phyloP scores from a whole-genome alignment of 2,797 vertebrate genomes.

The Cottoperca gobio region DNA sequence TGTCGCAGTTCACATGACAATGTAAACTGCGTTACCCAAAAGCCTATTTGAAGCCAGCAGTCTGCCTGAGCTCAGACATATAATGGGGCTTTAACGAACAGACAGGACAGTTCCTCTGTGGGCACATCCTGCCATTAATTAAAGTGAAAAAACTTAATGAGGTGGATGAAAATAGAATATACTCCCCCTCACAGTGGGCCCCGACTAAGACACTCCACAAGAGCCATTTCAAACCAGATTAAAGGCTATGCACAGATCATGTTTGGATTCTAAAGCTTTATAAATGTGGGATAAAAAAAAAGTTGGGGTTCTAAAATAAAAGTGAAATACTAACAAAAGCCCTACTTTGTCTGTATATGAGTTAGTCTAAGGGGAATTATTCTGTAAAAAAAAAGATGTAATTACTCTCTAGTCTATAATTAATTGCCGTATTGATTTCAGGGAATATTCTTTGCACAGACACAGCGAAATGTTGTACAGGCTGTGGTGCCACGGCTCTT shows the following conservation, averaged over 20 bases:
- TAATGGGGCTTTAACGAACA: constrained; percentile 65
- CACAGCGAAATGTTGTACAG: constrained; percentile 18
- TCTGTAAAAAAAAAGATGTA: constrained; percentile 10
- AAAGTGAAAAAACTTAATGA: constrained; percentile 78
- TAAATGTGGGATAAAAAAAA: constrained; percentile 26
- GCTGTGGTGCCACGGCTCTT: constrained; percentile 27
- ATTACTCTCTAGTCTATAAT: constrained; percentile 31
- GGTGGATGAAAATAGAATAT: constrained; percentile 77
- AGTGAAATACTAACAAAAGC: constrained; percentile 30
- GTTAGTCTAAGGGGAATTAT: constrained; percentile 17
- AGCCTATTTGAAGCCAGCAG: constrained; percentile 45
- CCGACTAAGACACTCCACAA: constrained; percentile 46
- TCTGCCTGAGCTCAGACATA: constrained; percentile 46
- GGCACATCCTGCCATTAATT: constrained; percentile 81
- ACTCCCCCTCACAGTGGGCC: constrained; percentile 53
- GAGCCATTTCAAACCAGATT: constrained; percentile 54
- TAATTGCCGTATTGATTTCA: constrained; percentile 42
- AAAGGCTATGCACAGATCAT: constrained; percentile 29
- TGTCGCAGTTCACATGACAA: constrained; percentile 6
- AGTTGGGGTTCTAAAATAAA: constrained; percentile 23
- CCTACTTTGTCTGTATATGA: constrained; percentile 25
- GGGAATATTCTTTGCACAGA: constrained; percentile 22
- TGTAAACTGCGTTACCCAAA: constrained; percentile 33
- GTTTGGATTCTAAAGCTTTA: constrained; percentile 20
- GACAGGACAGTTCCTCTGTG: constrained; percentile 72